Conservation (phyloP, 1,140 invertebrate genomes). For the Apis cerana region DNA sequence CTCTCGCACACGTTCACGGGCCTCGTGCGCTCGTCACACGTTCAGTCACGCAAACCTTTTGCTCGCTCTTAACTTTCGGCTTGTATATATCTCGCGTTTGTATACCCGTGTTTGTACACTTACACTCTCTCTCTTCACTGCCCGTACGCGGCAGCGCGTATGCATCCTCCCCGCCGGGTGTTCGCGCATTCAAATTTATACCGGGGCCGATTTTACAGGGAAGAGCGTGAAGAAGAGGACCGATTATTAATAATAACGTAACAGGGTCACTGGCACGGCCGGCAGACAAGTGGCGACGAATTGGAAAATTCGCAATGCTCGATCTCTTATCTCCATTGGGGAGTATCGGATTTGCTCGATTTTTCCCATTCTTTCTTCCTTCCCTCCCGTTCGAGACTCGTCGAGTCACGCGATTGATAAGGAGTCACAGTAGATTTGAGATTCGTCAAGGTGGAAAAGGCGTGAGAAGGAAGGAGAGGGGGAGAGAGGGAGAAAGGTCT, state of each 20-base stretch:
- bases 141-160: neutral
- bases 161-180: neutral
- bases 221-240: too few species aligned
- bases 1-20: neutral
- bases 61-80: neutral
- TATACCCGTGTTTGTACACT: neutral
- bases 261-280: neutral
- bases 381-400: neutral
- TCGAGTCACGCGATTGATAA: slow-evolving; percentile 23
- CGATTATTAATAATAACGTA: neutral
- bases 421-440: slow-evolving; percentile 32
- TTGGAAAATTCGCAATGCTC: neutral
- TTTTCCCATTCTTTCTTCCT: neutral
- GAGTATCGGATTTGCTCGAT: neutral
- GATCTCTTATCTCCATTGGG: too few species aligned
- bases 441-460: slow-evolving; percentile 52
- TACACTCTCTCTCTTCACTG: neutral
- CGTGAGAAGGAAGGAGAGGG: slow-evolving; percentile 31
- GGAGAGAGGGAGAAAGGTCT: slow-evolving; percentile 11
- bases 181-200: slow-evolving; percentile 22
- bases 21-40: slow-evolving; percentile 14
- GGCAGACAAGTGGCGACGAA: neutral
- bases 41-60: slow-evolving; percentile 45
- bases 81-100: neutral
- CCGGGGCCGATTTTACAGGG: too few species aligned